Base-by-base conservation (phyloP, 1,140 invertebrate species). In the Acromyrmex echinatior region DNA sequence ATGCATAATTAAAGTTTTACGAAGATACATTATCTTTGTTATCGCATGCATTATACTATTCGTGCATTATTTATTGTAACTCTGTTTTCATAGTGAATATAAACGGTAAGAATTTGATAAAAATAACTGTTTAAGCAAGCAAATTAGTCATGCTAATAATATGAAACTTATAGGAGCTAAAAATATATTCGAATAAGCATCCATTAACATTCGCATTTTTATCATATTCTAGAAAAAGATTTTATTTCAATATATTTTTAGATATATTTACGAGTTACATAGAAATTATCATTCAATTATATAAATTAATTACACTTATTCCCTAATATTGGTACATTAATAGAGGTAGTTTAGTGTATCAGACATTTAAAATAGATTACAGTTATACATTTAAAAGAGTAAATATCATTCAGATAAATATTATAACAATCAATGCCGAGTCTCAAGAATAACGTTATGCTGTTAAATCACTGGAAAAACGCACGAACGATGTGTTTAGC, bases 1-100 rank as follows among this genome's bases (percentile, higher is more conserved):
- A 65, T 65, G 25, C 31, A 65, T 79, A 65, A 79, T 65, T 79
- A 49, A 65, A 51, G 25, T 79, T 65, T 65, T 65, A 78, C 21
- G 18, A 49, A 28, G 16, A 5, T 58, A 6, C 25, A 28, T 78
- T 25, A 51, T 18, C 18, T 18, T 18, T 49, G 51, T 74, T 56
- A 56, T 31, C 53, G 1, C 1, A 3, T 58, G 35, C 39, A 28
- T 62, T 62, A 77, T 77, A 60, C 0, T n/a, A 10, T 6, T 28
- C 21, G 39, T 63, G 39, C 5, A 78, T 78, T 78, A 65, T 65
- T 65, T 28, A 78, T 31, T 51, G 18, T 21, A 60, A 14, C 5
- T 62, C 14, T 31, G 25, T 79, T 16, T 79, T 18, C 6, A 45
- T 10, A 21, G 2, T 49, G 45, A 78, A 18, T 45, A 60, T 60